Evolutionary conservation across 2,797 vertebrate species (phyloP), one percentile per base, ranked within the genome.

Genomic region (Chiloscyllium punctatum): DNA sequence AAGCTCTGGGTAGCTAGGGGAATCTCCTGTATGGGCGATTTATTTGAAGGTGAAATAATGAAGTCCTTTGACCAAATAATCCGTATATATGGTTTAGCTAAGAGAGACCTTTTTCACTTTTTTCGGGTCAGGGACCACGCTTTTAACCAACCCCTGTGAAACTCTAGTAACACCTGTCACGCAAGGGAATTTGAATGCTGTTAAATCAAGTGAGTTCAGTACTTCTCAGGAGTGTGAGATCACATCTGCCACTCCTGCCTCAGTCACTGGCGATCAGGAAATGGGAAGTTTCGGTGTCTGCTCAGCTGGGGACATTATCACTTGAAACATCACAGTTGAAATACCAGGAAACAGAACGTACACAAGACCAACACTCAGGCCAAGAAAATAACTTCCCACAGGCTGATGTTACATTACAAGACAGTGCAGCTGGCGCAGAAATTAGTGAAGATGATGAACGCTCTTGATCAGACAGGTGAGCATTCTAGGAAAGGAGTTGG

Each of bases 381-480:
- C 71, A n/a, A 16, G 33, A 51, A 4, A 53, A 2, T 51, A 48
- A 95, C 30, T 33, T 57, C 51, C 30, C 94, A 16, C 71, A 11
- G 42, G 69, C 57, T 95, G 27, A 51, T 21, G 94, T 51, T 74
- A 1, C 27, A 16, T 51, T 95, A 9, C 71, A 37, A 74, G 71
- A 48, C 51, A 30, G 11, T 74, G 71, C 51, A n/a, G 94, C 72
- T 77, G 71, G 57, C 13, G 48, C 9, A 5, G 71, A 95, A 95
- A 27, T 53, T 48, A 95, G 27, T 74, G 69, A 94, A 74, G 94
- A 30, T 30, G 69, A 94, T 57, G 88, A 66, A 30, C n/a, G 71
- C 27, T 95, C 94, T 57, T 95, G 71, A 95, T 33, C 71, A n/a
- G 71, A 77, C 51, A 95, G 94, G 94, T 95, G 94, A 95, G 94